phyloP scores from a whole-genome alignment of 2,113 vertebrate genomes.

The Sciurus niger region DNA sequence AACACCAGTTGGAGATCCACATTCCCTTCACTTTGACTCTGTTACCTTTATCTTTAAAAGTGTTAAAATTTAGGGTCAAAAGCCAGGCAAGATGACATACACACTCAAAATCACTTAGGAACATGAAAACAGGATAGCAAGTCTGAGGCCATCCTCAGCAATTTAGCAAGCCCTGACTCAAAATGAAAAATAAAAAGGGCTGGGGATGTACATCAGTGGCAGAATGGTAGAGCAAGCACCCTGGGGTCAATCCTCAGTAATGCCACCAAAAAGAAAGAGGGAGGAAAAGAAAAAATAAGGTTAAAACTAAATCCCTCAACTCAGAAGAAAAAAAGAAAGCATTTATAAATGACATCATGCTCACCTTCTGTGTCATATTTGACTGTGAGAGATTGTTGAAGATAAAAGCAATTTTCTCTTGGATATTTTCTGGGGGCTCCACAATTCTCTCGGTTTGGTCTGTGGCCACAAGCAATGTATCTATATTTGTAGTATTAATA shows the following conservation, averaged over 20 bases:
- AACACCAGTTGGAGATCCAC: neutral
- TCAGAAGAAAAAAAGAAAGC: neutral
- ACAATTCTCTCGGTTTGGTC: constrained; percentile 98
- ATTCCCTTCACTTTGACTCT: neutral
- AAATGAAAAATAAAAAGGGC: no score
- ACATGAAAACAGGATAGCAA: no score
- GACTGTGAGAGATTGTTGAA: constrained; percentile 99
- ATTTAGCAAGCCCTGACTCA: neutral
- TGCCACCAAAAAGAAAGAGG: no score
- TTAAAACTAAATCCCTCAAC: neutral
- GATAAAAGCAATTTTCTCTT: constrained; percentile 99
- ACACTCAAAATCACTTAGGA: neutral
- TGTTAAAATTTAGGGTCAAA: neutral
- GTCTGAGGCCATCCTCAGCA: neutral
- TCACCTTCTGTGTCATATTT: constrained; percentile 99
- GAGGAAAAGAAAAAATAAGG: fast-evolving
- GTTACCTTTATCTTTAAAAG: constrained; percentile 29
- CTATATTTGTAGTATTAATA: constrained; percentile 99
- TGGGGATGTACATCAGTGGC: no score
- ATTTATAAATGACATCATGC: constrained; percentile 59
- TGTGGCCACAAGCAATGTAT: constrained; percentile 98
- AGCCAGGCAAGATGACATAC: neutral
- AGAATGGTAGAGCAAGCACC: no score
- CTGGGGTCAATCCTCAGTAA: no score
- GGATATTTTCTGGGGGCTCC: constrained; percentile 98